A percentile compares a stretch with the other conserved stretches of the same genome.
Evolutionary conservation across 2,888 invertebrate genomes (phyloP).

Genomic region (Drosophila quasianomalipes): DNA sequence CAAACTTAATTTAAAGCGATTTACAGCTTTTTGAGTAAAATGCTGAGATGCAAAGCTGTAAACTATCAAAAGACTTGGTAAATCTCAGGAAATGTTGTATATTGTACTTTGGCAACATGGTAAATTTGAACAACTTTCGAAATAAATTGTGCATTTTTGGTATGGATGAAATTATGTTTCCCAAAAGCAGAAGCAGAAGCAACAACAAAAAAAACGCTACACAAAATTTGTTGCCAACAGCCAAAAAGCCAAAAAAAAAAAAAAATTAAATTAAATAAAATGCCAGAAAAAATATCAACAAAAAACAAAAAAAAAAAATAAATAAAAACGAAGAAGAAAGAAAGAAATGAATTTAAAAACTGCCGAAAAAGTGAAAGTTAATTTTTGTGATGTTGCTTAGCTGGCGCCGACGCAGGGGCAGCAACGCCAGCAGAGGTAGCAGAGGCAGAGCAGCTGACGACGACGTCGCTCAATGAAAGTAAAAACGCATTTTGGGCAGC

Average conservation of each 20-base stretch:
- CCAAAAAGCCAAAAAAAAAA: slow-evolving; percentile 43
- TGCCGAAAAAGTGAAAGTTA: slow-evolving; percentile 86
- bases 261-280: slow-evolving; percentile 44
- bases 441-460: slow-evolving; percentile 31
- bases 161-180: slow-evolving; percentile 56
- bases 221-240: slow-evolving; percentile 50
- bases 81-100: not conserved
- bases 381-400: slow-evolving; percentile 78
- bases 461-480: slow-evolving; percentile 78
- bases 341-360: slow-evolving; percentile 81
- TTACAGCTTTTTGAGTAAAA: not conserved
- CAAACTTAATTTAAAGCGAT: not conserved
- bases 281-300: slow-evolving; percentile 50
- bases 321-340: slow-evolving; percentile 55
- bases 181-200: slow-evolving; percentile 39
- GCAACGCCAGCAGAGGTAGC: slow-evolving; percentile 9
- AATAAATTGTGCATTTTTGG: slow-evolving; percentile 48
- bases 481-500: slow-evolving; percentile 77
- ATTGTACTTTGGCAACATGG: slow-evolving; percentile 16
- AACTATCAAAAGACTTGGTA: not conserved
- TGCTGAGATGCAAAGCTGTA: not conserved
- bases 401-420: slow-evolving; percentile 43
- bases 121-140: slow-evolving; percentile 47
- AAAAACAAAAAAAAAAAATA: slow-evolving; percentile 26
- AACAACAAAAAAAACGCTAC: slow-evolving; percentile 15